Base-by-base conservation (phyloP, 2,888 invertebrate species). In the Eupithecia subumbrata region DNA sequence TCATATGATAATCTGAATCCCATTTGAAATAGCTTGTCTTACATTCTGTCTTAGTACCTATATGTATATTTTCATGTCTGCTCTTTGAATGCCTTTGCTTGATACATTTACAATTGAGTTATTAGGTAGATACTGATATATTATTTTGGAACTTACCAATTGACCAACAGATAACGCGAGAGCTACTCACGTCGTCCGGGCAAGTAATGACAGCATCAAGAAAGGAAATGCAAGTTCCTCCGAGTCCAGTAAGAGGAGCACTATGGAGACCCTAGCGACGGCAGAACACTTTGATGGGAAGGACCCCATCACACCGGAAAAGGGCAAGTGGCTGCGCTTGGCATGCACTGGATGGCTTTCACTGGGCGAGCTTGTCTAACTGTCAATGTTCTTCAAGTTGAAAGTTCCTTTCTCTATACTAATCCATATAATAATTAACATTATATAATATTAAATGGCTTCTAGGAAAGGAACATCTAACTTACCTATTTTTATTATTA, bases 241-340 rank as follows among this genome's bases (percentile, higher is more conserved):
- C 84, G 91, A 93, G 79, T 84, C 83, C 81, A 87, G 85, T 84
- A 94, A 94, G 87, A 88, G 91, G 84, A 88, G 82, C 87, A 93
- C 89, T 87, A 94, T 94, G 94, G 94, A 94, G 83, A 84, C 92
- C 92, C 92, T 93, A 93, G 91, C 93, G 83, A 90, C 91, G 89
- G 92, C 89, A 82, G 92, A 95, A 84, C 91, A 90, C 83, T 90
- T 90, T 83, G 94, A 95, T 84, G 87, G 88, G 81, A 95, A 95
- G 85, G 94, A 95, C 80, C 81, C 88, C 82, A 77, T 85, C 82
- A 76, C 89, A 82, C 91, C 91, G 84, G 92, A 93, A 80, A 93
- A 94, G 84, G 87, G 88, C 80, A 71, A 76, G 78, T 72, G 80
- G 82, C 84, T 30, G 18, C 3, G 75, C 77, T 77, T 73, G 75